These are phyloP conservation scores for Oithona nana DNA, from an alignment of 2,888 invertebrate genomes.

Conservation along the genomic window DNA sequence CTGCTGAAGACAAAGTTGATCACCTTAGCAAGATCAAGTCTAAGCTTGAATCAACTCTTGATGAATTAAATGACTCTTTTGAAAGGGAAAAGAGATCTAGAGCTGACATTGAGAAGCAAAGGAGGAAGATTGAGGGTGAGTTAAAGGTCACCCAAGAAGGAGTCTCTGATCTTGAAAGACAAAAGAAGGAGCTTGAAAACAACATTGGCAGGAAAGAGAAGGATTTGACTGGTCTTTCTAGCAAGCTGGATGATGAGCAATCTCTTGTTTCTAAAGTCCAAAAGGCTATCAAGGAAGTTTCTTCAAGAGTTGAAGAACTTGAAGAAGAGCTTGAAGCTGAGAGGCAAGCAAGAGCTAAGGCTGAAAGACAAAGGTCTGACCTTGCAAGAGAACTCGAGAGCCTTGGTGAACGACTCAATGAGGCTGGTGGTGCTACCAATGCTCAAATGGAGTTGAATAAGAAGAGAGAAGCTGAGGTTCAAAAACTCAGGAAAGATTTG, in stretches of 20 bases:
- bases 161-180: constrained; percentile 86
- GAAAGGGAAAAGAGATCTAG: constrained; percentile 98
- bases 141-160: constrained; percentile 96
- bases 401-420: constrained; percentile 87
- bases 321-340: constrained; percentile 99
- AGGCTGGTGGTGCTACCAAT: constrained; percentile 96
- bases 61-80: constrained; percentile 92
- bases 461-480: constrained; percentile 97
- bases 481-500: constrained; percentile 92
- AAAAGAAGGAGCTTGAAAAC: constrained; percentile 93
- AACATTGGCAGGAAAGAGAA: constrained; percentile 97
- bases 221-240: constrained; percentile 84
- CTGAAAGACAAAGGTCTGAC: constrained; percentile 67
- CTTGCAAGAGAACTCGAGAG: constrained; percentile 91
- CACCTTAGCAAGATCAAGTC: constrained; percentile 98
- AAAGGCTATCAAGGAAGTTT: constrained; percentile 98
- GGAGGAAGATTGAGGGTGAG: constrained; percentile 97
- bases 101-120: constrained; percentile 92
- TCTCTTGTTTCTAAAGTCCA: constrained; percentile 87
- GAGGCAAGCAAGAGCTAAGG: constrained; percentile 82
- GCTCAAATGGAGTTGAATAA: constrained; percentile 99
- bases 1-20: constrained; percentile 97
- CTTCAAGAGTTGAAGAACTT: constrained; percentile 92
- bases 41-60: constrained; percentile 93
- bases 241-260: constrained; percentile 92